Conservation (phyloP, 2,888 invertebrate species). For the Mimachlamys varia region DNA sequence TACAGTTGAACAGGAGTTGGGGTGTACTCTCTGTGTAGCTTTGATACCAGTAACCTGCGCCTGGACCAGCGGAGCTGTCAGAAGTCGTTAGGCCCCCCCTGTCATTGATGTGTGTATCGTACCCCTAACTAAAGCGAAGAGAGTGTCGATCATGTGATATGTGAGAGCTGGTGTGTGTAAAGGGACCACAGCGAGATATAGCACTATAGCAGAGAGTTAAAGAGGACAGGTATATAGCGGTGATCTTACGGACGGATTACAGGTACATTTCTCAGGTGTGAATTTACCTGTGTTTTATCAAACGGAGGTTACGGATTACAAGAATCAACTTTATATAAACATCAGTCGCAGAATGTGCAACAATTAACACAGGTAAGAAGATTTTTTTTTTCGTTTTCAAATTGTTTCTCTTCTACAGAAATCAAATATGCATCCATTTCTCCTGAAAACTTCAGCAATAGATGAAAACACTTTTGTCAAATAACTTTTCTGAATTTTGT, state of each 20-base stretch:
- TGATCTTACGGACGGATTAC: neutral
- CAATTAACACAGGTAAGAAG: neutral
- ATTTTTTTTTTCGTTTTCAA: neutral
- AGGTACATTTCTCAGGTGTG: slow-evolving; percentile 18
- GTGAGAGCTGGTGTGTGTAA: neutral
- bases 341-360: neutral
- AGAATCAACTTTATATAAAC: neutral
- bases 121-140: neutral
- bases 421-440: neutral
- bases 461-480: neutral
- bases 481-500: neutral
- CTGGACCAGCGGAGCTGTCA: neutral
- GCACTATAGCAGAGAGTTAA: neutral
- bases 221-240: neutral
- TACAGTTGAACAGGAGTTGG: neutral
- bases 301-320: neutral
- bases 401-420: neutral
- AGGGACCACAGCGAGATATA: neutral
- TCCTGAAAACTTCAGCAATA: neutral
- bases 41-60: neutral
- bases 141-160: slow-evolving; percentile 10
- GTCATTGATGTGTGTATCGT: neutral
- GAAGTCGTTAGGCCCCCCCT: neutral
- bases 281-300: neutral
- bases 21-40: neutral